Evolutionary conservation across 1,140 invertebrate genomes (phyloP).

Genomic region (Drusus annulatus): DNA sequence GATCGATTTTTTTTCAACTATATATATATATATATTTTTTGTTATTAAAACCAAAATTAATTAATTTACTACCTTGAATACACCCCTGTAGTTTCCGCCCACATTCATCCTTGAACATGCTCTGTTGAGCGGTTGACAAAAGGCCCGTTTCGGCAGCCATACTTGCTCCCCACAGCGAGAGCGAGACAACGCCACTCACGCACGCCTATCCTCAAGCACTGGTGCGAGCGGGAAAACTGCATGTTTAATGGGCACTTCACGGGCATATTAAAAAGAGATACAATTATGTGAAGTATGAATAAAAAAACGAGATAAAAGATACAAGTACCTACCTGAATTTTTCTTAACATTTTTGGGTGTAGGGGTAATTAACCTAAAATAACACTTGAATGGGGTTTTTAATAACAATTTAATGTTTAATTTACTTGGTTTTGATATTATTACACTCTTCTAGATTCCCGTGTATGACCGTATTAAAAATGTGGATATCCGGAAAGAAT

Average conservation of each 20-base stretch:
- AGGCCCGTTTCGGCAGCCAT: slow-evolving; percentile 54
- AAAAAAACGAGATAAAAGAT: slow-evolving; percentile 44
- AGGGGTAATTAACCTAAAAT: too few species aligned
- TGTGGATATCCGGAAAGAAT: too few species aligned
- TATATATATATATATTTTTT: too few species aligned
- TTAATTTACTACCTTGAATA: not conserved
- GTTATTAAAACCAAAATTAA: too few species aligned
- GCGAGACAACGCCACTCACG: slow-evolving; percentile 33
- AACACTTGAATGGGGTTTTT: too few species aligned
- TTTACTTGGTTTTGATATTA: too few species aligned
- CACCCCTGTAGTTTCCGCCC: slow-evolving; percentile 53
- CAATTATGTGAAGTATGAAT: slow-evolving; percentile 29
- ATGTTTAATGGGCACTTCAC: slow-evolving; percentile 42
- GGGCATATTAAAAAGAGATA: slow-evolving; percentile 46
- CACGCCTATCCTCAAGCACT: not conserved
- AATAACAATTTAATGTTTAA: too few species aligned
- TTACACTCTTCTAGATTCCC: too few species aligned
- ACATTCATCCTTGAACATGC: slow-evolving; percentile 52
- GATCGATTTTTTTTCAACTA: too few species aligned
- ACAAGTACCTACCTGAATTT: too few species aligned
- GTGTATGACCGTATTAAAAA: too few species aligned
- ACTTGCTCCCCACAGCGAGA: slow-evolving; percentile 43
- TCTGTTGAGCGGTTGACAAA: slow-evolving; percentile 50
- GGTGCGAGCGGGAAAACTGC: slow-evolving; percentile 42
- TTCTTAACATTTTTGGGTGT: too few species aligned